Evolutionary conservation across 2,888 invertebrate species (phyloP).

Genomic region (Volucella bombylans): DNA sequence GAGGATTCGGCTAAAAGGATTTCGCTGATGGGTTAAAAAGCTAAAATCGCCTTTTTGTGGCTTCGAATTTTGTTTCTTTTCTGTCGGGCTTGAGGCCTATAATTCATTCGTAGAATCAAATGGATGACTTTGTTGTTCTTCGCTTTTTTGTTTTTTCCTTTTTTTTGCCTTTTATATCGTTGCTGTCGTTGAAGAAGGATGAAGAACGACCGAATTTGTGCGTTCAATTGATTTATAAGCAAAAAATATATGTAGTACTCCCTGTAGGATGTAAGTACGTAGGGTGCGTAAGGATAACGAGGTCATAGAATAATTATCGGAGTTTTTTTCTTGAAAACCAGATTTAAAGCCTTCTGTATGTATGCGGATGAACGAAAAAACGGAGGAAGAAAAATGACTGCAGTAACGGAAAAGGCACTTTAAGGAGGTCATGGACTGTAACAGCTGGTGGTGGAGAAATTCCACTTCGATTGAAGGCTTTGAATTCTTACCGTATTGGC

Average conservation of each 20-base stretch:
- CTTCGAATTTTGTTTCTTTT: slow-evolving; percentile 3
- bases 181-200: slow-evolving; percentile 18
- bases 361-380: too few relatives aligned
- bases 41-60: slow-evolving; percentile 39
- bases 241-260: slow-evolving; percentile 6
- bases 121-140: slow-evolving; percentile 6
- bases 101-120: slow-evolving; percentile 52
- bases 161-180: slow-evolving; percentile 6
- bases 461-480: too few relatives aligned
- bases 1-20: slow-evolving; percentile 49
- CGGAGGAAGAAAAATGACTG: too few relatives aligned
- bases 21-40: slow-evolving; percentile 54
- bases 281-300: neutral
- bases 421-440: too few relatives aligned
- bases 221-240: slow-evolving; percentile 45
- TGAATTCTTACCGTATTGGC: too few relatives aligned
- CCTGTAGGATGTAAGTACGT: neutral
- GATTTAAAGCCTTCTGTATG: too few relatives aligned
- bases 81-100: slow-evolving; percentile 21
- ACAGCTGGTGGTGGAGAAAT: too few relatives aligned
- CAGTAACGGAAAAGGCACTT: too few relatives aligned
- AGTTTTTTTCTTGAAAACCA: too few relatives aligned
- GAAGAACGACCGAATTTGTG: slow-evolving; percentile 55
- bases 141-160: neutral
- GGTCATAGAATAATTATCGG: too few relatives aligned